Conservation (phyloP, 2,888 invertebrate genomes). For the Elgonia sp. region DNA sequence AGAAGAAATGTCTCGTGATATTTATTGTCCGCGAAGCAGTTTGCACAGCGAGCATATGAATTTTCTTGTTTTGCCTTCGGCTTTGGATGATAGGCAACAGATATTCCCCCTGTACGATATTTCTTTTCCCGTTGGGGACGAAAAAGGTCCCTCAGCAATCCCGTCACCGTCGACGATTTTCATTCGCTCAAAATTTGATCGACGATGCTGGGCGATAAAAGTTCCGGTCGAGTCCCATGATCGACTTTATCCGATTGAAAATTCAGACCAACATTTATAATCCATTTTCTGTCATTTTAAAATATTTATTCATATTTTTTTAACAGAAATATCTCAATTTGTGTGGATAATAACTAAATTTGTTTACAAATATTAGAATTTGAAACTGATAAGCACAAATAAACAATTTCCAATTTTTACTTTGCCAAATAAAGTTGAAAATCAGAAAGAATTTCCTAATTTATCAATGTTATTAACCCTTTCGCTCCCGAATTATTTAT, state of each 20-base stretch:
- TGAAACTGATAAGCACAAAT: no score
- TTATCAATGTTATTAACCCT: no score
- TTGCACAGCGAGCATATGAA: constrained; percentile 33
- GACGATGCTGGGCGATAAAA: neutral
- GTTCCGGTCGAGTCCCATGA: no score
- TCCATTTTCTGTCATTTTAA: no score
- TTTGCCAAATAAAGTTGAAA: neutral
- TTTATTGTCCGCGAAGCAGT: constrained; percentile 47
- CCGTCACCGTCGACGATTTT: constrained; percentile 7
- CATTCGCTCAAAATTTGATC: constrained; percentile 22
- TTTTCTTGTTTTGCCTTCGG: constrained; percentile 31
- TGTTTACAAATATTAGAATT: no score
- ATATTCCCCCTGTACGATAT: constrained; percentile 19
- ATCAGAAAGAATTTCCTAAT: neutral
- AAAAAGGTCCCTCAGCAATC: constrained; percentile 22
- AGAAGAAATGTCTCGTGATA: constrained; percentile 36
- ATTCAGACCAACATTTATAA: no score
- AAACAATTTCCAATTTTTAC: no score
- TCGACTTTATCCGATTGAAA: no score
- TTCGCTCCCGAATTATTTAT: no score
- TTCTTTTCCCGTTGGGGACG: constrained; percentile 5
- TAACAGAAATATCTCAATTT: no score
- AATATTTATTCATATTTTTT: no score
- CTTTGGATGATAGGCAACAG: neutral
- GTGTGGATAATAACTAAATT: no score